Evolutionary conservation across 35 echinoderm and acorn worm genomes (phyloP), one percentile per base, ranked within the genome.

Genomic region (Patiria miniata): DNA sequence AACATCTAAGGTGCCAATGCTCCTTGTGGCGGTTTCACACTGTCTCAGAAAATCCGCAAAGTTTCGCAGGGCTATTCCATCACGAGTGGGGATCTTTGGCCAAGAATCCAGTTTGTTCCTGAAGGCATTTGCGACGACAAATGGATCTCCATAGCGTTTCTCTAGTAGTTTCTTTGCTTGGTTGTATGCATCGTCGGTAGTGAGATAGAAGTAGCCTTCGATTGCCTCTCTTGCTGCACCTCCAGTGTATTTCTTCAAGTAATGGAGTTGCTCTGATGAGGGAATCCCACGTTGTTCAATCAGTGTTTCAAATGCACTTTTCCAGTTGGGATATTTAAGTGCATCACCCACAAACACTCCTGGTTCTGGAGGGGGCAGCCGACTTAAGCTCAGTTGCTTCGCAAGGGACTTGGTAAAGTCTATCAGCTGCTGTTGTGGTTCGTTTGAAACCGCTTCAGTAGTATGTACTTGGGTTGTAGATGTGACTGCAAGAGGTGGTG

Each of bases 361-460:
- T 23, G 94, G 94, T 51, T 96, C 94, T 9, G 89, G 94, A 17
- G 78, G 68, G 15, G 90, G 86, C 1, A 91, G 86, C 17, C 94
- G 83, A 79, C 82, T 92, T n/a, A 96, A 29, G 68, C 21, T 80
- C 17, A 83, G 5, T 22, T 92, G 83, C 7, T 92, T 58, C 7
- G 42, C 83, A 39, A 92, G 76, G 19, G 78, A 53, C 80, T 87
- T 68, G 7, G 79, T 79, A 23, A 83, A n/a, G 23, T 30, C 21
- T 19, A n/a, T 14, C 5, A 81, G 29, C 22, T 7, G 21, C 8
- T 15, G 12, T 32, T 68, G 21, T 68, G 60, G 15, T 19, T 21
- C 22, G 21, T 68, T 18, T 7, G 21, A 10, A 47, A 47, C 42
- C 12, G 42, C 42, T 47, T 47, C 42, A 47, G 42, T 47, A n/a